Base-by-base conservation (phyloP, 2,888 invertebrate genomes). In the Stenchaetothrips biformis region DNA sequence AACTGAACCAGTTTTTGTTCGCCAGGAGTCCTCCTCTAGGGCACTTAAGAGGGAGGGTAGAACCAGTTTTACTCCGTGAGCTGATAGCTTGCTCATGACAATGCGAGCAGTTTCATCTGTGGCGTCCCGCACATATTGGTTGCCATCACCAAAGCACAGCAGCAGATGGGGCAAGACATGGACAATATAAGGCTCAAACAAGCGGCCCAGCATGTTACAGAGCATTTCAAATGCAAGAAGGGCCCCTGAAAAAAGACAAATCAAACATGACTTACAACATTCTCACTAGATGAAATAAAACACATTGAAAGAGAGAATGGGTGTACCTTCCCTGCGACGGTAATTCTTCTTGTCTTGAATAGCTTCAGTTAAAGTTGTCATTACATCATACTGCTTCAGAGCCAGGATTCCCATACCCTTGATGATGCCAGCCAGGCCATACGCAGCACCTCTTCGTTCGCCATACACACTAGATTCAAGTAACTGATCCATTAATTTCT, bases 151-250 rank as follows among this genome's bases (percentile, higher is more conserved):
- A 87, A 99, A 98, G 87, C 98, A 97, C 83, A 96, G 91, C 83
- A 99, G 89, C 85, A 99, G 90, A 88, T 97, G 95, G 0, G 98
- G 98, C 83, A 99, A 89, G 78, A 99, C 96, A 87, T 98, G 97
- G 80, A 99, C 97, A 82, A 99, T 96, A 89, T 99, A 99, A 0
- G 99, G 99, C 88, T 99, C 99, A 89, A 99, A 99, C 81, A 99
- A 89, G 78, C 98, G 93, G 0, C 99, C 99, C 84, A 99, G 90
- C 91, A 95, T 95, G 84, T 93, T 92, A 87, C 97, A 98, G 78
- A 98, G 90, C 92, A 98, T 97, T 89, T 99, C 99, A 88, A 99
- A 96, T 0, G 98, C 98, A 89, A 99, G 96, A 80, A 99, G 88
- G 0, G 98, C 97, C 80, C 96, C 93, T 93, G 86, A 2, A 85